These are phyloP conservation scores for Augochlora pura DNA, from an alignment of 1,140 invertebrate species.

Conservation along the genomic window DNA sequence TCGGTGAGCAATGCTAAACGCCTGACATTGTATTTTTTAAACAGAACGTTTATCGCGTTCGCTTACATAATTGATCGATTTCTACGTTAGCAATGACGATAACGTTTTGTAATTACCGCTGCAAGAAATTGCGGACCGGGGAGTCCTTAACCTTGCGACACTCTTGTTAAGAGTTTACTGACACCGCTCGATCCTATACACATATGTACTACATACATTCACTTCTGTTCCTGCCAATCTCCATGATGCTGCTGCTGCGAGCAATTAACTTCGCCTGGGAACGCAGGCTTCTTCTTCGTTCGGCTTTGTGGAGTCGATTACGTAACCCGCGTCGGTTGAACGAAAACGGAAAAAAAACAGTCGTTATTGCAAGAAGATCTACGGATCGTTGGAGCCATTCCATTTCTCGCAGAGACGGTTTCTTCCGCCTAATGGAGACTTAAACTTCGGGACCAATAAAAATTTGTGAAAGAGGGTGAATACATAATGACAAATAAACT, in stretches of 20 bases:
- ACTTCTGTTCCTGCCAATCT: constrained; percentile 27
- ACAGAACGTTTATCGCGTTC: neutral
- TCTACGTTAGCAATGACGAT: neutral
- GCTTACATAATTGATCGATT: constrained; percentile 31
- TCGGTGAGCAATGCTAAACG: too few species aligned
- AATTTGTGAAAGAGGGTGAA: neutral
- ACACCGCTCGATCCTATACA: constrained; percentile 21
- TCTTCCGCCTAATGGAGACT: too few species aligned
- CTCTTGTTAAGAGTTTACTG: constrained; percentile 51
- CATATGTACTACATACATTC: constrained; percentile 8
- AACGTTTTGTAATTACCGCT: constrained; percentile 21
- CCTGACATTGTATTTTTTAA: neutral
- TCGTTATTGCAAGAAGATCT: neutral
- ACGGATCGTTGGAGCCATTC: too few species aligned
- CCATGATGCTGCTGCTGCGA: too few species aligned
- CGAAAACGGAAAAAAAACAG: neutral
- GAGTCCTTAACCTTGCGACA: constrained; percentile 45
- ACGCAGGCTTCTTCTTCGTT: neutral
- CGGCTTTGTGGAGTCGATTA: neutral
- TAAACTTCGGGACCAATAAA: too few species aligned
- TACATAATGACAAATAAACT: too few species aligned
- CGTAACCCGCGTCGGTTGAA: neutral
- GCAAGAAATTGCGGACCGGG: constrained; percentile 9
- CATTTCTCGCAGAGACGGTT: too few species aligned
- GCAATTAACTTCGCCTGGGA: constrained; percentile 1